phyloP scores from a whole-genome alignment of 92 coral and sea anemone species.

The Porites divaricata region DNA sequence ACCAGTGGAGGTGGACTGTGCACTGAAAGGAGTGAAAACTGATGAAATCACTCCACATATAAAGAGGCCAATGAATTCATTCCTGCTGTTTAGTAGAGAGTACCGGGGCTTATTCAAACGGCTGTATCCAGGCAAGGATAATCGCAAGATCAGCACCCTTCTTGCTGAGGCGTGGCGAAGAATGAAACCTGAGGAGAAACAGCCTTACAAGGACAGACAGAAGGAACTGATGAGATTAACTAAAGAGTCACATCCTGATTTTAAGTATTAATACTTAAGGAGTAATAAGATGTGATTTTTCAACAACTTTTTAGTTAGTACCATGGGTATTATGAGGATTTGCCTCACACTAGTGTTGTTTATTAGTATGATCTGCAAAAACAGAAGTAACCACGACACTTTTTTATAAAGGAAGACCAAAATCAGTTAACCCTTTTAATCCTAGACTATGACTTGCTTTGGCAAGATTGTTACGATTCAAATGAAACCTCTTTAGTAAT shows the following conservation, averaged over 20 bases:
- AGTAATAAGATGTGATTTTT: conserved; percentile 24
- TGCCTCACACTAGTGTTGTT: too few species aligned
- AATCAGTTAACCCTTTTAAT: too few species aligned
- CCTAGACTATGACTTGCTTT: too few species aligned
- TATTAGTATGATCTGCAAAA: too few species aligned
- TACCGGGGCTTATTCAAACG: conserved; percentile 62
- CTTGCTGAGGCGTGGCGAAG: conserved; percentile 85
- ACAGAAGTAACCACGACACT: too few species aligned
- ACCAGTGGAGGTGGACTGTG: background rate
- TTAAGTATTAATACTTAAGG: conserved; percentile 67
- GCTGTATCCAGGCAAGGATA: conserved; percentile 70
- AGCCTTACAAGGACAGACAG: conserved; percentile 79
- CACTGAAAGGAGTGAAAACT: background rate
- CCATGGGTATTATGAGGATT: too few species aligned
- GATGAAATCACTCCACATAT: conserved; percentile 16
- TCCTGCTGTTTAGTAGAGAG: conserved; percentile 64
- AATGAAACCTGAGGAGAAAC: conserved; percentile 64
- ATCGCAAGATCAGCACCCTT: conserved; percentile 77
- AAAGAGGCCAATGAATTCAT: conserved; percentile 80
- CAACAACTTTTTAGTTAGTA: too few species aligned
- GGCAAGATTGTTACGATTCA: too few species aligned
- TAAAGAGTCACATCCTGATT: conserved; percentile 75
- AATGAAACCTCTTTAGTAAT: too few species aligned
- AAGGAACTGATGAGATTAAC: conserved; percentile 75
- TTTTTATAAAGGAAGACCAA: too few species aligned